Evolutionary conservation across 2,888 invertebrate genomes (phyloP).

Genomic region (Rhodophaea formosa): DNA sequence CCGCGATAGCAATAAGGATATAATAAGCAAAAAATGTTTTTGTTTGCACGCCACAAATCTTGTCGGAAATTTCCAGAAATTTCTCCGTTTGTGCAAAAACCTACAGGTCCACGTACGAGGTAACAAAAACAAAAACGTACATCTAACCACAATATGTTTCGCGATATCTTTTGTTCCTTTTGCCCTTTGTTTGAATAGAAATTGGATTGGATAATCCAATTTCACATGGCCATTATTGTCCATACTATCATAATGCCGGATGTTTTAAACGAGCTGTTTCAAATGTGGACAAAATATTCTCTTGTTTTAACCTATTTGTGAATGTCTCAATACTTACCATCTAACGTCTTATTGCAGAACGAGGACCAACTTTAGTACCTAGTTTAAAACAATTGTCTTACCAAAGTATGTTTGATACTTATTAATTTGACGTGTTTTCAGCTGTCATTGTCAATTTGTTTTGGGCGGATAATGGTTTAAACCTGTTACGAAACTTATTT

Average conservation of each 20-base stretch:
- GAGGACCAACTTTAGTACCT: too few relatives aligned
- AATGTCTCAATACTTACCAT: too few relatives aligned
- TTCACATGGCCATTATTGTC: constrained; percentile 36
- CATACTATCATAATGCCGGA: constrained; percentile 24
- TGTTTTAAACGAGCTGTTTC: background rate
- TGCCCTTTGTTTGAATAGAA: constrained; percentile 36
- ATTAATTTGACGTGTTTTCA: too few relatives aligned
- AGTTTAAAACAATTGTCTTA: too few relatives aligned
- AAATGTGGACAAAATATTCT: background rate
- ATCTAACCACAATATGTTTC: constrained; percentile 47
- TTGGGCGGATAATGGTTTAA: too few relatives aligned
- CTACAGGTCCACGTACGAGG: constrained; percentile 34
- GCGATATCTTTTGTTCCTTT: constrained; percentile 45
- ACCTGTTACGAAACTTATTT: too few relatives aligned
- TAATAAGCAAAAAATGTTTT: constrained; percentile 41
- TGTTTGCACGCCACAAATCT: constrained; percentile 49
- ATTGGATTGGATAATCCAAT: constrained; percentile 44
- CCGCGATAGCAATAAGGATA: constrained; percentile 29
- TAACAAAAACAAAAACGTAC: constrained; percentile 46
- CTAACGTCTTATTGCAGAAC: too few relatives aligned
- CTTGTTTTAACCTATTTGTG: too few relatives aligned
- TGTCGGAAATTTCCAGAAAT: constrained; percentile 40
- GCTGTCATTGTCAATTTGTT: too few relatives aligned
- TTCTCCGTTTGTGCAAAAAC: constrained; percentile 42
- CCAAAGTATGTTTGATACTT: too few relatives aligned